Evolutionary conservation across 2,888 invertebrate species (phyloP), one percentile per base, ranked within the genome.

Genomic region (Listrodromus nycthemerus): DNA sequence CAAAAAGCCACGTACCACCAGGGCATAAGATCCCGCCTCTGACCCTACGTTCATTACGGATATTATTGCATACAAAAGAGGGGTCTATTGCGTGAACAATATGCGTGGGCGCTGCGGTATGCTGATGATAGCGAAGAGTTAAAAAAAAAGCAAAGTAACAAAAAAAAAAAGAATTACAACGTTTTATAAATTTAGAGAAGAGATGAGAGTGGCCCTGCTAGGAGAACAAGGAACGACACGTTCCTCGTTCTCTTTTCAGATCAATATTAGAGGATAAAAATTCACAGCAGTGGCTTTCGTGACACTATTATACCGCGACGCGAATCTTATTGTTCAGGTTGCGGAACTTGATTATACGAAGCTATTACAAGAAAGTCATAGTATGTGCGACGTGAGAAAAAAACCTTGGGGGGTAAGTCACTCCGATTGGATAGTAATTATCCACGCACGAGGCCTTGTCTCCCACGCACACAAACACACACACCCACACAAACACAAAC

Each of bases 1-100:
- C 84, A 92, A 92, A 88, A 93, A 92, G 82, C 90, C 92, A 82
- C 92, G 92, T 80, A 90, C 91, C 83, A 90, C 92, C 81, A 90
- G 92, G 86, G 90, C 91, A 90, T 92, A 92, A 92, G 87, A 90
- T 48, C 52, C 19, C 66, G 74, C 71, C 65, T 45, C 66, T 70
- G 45, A 78, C 27, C 27, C 61, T 61, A 61, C 27, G 74, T 79
- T 79, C 67, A 71, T 81, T 67, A 50, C 84, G 85, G 70, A 83
- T 85, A 86, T 85, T 83, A 24, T 24, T 41, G 10, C 30, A 48
- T 10, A 71, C 27, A 58, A 41, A 45, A 30, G 27, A 30, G 58
- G 70, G 74, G 27, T 73, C 52, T 71, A 81, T 81, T 65, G 78
- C 78, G 70, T 89, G 89, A 89, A 89, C 86, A 86, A 88, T 86